Base-by-base conservation (phyloP, 23 tunicate species). In the Ciona savignyi region DNA sequence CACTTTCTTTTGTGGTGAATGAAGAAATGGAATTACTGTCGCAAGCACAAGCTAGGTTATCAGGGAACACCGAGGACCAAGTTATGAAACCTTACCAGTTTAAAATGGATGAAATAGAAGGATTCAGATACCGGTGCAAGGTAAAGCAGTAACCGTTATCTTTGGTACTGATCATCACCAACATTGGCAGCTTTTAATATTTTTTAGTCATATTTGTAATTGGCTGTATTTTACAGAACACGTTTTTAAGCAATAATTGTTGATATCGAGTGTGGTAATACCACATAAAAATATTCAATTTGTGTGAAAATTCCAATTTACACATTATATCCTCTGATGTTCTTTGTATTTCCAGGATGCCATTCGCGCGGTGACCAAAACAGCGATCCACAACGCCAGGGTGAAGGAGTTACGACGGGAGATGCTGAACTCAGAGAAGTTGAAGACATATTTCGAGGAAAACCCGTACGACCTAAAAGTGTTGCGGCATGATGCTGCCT, bases 21-120 rank as follows among this genome's bases (percentile, higher is more conserved):
- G 76, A 79, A 23, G 97, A 90, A 51, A 70, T 70, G 69, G 74
- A 65, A 23, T 35, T 83, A 27, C 32, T 90, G 27, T 62, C 68
- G 42, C 34, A 70, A 1, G 86, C 80, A 2, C 97, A 84, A 34
- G 69, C 35, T n/a, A 68, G 69, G 23, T 35, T 90, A 65, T 27
- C 86, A 2, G 63, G 56, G 27, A 51, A 27, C 2, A 79, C 70
- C 1, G 74, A 65, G 2, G 84, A 83, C 2, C 66, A 76, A 3
- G 66, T 30, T 23, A 15, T 92, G 60, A 83, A 83, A 11, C 84
- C 87, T 1, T 85, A 74, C 69, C 80, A 85, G 30, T 72, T 92
- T 33, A 83, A 77, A 30, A 85, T 85, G 98, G 80, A 80, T 27
- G 98, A 85, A 60, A 65, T 92, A 33, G 93, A 85, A 73, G 93